Evolutionary conservation across 2,797 vertebrate species (phyloP), one percentile per base, ranked within the genome.

Genomic region (Anabas testudineus): DNA sequence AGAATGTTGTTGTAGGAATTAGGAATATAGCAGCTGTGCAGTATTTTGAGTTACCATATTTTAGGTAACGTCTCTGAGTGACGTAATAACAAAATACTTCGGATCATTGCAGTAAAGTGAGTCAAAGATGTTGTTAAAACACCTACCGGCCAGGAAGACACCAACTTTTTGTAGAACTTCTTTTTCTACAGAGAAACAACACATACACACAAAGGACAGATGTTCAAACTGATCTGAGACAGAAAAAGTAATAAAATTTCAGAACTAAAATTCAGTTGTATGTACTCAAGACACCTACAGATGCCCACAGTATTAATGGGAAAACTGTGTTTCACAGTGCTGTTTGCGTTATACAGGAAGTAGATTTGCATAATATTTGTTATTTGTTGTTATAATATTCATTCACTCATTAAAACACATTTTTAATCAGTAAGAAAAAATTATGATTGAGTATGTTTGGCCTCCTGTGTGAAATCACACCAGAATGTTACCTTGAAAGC

Each of bases 131-230:
- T 46, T 15, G 8, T 10, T 34, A 22, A 51, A 1, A 60, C 3
- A 75, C 93, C 30, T 87, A 95, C 94, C 58, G 93, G 94, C 94
- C 94, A 95, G 14, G 81, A 84, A 53, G 88, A 88, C 34, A 89
- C 55, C 46, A 95, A 63, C 65, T 90, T 91, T 78, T 90, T 93
- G 85, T 94, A 95, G 80, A 93, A 71, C 80, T 93, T 91, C 24
- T 86, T 93, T 87, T 91, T 91, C 94, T 95, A 89, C 2, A 53
- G 74, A 7, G n/a, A 63, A 61, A 68, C 5, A 67, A 46, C n/a
- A 19, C 43, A 34, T 18, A 16, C 37, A n/a, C 24, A 58, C 18
- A 48, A 19, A 30, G 51, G 0, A 28, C 28, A 19, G 19, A n/a
- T n/a, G n/a, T n/a, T 56, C 7, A 39, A 21, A 43, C 7, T 24